phyloP scores from a whole-genome alignment of 2,888 invertebrate genomes.

The Polia nebulosa region DNA sequence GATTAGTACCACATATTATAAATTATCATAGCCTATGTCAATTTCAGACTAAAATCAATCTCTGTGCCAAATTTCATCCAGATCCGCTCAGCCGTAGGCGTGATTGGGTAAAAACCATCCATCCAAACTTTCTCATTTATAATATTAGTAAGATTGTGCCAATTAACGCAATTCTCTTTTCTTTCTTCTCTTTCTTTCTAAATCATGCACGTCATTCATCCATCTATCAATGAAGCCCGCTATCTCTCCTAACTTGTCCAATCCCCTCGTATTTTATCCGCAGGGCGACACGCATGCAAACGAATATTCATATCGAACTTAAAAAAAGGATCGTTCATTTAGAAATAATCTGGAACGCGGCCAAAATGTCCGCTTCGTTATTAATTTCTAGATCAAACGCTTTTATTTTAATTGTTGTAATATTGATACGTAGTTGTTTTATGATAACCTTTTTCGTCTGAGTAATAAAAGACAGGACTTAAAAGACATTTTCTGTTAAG shows the following conservation, averaged over 20 bases:
- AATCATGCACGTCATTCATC: not conserved
- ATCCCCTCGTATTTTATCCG: conserved; percentile 72
- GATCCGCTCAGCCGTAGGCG: too few relatives aligned
- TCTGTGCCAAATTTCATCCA: too few relatives aligned
- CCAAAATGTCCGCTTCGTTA: conserved; percentile 79
- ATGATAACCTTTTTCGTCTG: conserved; percentile 8
- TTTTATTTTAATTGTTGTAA: conserved; percentile 79
- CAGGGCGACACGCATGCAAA: conserved; percentile 81
- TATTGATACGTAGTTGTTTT: conserved; percentile 54
- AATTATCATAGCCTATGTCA: too few relatives aligned
- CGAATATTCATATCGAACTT: conserved; percentile 86
- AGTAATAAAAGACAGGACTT: not conserved
- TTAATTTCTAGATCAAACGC: conserved; percentile 77
- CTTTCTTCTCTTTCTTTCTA: not conserved
- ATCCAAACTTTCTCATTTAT: too few relatives aligned
- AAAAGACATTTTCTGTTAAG: too few relatives aligned
- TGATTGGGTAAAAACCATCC: too few relatives aligned
- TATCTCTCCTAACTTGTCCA: conserved; percentile 48
- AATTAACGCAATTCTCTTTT: too few relatives aligned
- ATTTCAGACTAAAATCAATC: too few relatives aligned
- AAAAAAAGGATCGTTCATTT: conserved; percentile 77
- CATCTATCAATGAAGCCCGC: conserved; percentile 25
- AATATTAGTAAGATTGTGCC: too few relatives aligned
- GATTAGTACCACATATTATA: too few relatives aligned
- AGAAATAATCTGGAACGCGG: conserved; percentile 83